Evolutionary conservation across 2,113 vertebrate species (phyloP).

Genomic region (Gnathonemus longibarbis): DNA sequence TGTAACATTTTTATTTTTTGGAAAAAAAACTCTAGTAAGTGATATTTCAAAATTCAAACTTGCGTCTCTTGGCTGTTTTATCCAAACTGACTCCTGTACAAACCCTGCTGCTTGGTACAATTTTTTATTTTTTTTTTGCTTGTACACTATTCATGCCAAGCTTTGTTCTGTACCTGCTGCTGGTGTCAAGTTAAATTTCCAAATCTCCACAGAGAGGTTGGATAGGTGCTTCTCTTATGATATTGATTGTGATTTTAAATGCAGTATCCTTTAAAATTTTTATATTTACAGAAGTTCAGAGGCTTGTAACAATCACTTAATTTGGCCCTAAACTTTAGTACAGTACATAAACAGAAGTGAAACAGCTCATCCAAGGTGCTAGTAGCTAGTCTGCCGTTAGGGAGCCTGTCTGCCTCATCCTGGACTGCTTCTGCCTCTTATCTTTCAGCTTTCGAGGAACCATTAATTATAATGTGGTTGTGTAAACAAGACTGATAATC

Average conservation of each 20-base stretch:
- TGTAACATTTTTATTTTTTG: neutral
- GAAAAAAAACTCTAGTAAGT: neutral
- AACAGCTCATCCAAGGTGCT: neutral
- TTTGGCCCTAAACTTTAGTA: neutral
- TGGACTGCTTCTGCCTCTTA: neutral
- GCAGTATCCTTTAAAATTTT: neutral
- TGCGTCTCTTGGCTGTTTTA: neutral
- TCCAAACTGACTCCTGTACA: neutral
- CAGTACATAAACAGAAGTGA: neutral
- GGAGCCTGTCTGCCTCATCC: neutral
- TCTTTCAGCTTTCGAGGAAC: neutral
- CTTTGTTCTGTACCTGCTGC: neutral
- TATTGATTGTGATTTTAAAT: neutral
- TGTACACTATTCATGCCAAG: neutral
- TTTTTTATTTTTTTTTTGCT: neutral
- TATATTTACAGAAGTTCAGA: neutral
- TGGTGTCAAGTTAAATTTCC: neutral
- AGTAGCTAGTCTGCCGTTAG: neutral
- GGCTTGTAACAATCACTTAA: neutral
- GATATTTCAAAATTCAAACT: neutral
- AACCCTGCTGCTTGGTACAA: neutral
- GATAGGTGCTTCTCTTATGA: neutral
- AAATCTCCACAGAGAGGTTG: neutral
- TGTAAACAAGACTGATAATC: constrained; percentile 15
- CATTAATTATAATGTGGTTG: constrained; percentile 3